These are phyloP conservation scores for Mycogona germanica DNA, from an alignment of 2,888 invertebrate species.

Conservation along the genomic window DNA sequence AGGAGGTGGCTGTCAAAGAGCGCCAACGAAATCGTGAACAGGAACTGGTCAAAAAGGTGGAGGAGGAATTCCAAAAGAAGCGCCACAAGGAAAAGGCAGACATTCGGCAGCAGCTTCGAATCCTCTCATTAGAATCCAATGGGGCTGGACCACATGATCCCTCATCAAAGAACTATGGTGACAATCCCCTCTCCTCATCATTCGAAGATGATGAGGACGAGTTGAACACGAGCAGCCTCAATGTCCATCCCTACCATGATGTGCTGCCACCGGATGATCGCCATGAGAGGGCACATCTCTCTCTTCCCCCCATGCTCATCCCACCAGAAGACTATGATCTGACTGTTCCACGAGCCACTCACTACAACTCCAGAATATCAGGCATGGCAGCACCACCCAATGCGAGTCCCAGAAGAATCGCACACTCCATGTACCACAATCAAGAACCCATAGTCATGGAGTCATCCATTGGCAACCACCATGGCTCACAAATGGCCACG, in stretches of 20 bases:
- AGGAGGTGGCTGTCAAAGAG: constrained; percentile 53
- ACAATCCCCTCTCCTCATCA: constrained; percentile 1
- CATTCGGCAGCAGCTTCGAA: constrained; percentile 58
- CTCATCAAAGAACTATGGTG: not conserved
- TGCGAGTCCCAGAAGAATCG: too few species aligned
- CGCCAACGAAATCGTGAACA: constrained; percentile 59
- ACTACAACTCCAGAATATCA: not conserved
- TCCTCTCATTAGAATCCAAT: constrained; percentile 47
- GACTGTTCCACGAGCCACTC: not conserved
- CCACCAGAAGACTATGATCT: constrained; percentile 15
- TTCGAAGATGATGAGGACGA: constrained; percentile 10
- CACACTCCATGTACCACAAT: too few species aligned
- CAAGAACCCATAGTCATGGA: too few species aligned
- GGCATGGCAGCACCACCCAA: not conserved
- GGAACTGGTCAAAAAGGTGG: constrained; percentile 67
- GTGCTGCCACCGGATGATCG: not conserved
- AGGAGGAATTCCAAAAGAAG: constrained; percentile 76
- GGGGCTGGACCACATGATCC: not conserved
- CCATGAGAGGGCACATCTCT: not conserved
- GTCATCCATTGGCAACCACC: not conserved
- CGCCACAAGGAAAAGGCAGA: constrained; percentile 45
- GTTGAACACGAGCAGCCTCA: too few species aligned
- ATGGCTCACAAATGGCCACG: not conserved
- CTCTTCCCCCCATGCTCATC: constrained; percentile 12
- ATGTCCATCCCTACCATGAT: not conserved